Evolutionary conservation across 2,888 invertebrate species (phyloP).

Genomic region (Dicycla oo): DNA sequence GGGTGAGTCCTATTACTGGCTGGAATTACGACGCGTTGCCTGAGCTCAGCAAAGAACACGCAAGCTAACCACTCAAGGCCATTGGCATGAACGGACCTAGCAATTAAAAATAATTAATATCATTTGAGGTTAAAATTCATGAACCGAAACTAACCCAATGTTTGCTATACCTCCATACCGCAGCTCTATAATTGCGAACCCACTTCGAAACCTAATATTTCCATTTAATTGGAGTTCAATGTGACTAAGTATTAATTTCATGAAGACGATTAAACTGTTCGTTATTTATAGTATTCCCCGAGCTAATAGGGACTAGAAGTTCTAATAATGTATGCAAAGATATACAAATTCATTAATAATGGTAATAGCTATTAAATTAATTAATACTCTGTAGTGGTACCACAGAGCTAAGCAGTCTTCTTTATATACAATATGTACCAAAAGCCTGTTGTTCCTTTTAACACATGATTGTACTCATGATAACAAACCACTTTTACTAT

Average conservation of each 20-base stretch:
- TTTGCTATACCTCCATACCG: constrained; percentile 9
- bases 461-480: too few species aligned
- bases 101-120: too few species aligned
- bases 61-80: too few species aligned
- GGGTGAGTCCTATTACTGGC: too few species aligned
- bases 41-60: too few species aligned
- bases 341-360: constrained; percentile 23
- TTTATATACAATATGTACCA: too few species aligned
- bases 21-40: too few species aligned
- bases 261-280: constrained; percentile 38
- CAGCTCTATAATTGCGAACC: constrained; percentile 45
- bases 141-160: neutral
- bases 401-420: neutral
- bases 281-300: constrained; percentile 43
- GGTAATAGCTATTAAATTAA: neutral
- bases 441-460: too few species aligned
- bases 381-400: neutral
- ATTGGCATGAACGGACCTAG: too few species aligned
- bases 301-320: constrained; percentile 7
- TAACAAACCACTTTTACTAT: too few species aligned
- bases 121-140: neutral
- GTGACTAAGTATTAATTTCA: constrained; percentile 44
- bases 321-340: constrained; percentile 19
- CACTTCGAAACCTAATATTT: constrained; percentile 55
- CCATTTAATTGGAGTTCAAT: constrained; percentile 57